A percentile compares a stretch with the other conserved stretches of the same genome.
Evolutionary conservation across 1,140 invertebrate genomes (phyloP).

Genomic region (Akabosia matsudoensis): DNA sequence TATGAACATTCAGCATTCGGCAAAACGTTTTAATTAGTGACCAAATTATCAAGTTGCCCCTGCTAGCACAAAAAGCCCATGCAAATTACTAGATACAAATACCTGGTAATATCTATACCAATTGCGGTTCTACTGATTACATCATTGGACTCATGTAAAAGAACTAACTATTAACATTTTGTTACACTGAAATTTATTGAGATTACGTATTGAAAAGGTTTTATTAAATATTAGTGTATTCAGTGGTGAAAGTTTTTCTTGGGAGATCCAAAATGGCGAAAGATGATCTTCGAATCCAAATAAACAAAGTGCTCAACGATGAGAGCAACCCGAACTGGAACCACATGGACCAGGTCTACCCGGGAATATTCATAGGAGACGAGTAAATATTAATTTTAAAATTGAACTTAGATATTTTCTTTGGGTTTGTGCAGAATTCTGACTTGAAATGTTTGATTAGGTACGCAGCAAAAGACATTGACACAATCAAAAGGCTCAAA

Average conservation of each 20-base stretch:
- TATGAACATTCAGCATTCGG: too few relatives aligned
- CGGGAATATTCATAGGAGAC: conserved; percentile 4
- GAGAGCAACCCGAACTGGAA: not conserved
- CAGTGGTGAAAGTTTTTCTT: not conserved
- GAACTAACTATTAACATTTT: too few relatives aligned
- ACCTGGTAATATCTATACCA: not conserved
- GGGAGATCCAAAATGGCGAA: not conserved
- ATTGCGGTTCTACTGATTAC: not conserved
- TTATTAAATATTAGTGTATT: not conserved
- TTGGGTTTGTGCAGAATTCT: too few relatives aligned
- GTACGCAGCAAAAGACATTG: conserved; percentile 49
- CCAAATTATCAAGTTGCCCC: too few relatives aligned
- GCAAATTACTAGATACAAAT: not conserved
- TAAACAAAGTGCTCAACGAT: not conserved
- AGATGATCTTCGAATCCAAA: not conserved
- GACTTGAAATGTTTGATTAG: too few relatives aligned
- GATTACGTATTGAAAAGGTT: too few relatives aligned
- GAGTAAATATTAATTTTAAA: conserved; percentile 9
- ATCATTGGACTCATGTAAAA: too few relatives aligned
- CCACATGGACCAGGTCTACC: conserved; percentile 6
- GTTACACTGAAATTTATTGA: too few relatives aligned
- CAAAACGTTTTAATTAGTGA: too few relatives aligned
- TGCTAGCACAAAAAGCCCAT: not conserved
- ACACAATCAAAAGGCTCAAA: conserved; percentile 48
- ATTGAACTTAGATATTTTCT: not conserved